phyloP scores from a whole-genome alignment of 2,888 invertebrate genomes.

The Meandrusa payeni region DNA sequence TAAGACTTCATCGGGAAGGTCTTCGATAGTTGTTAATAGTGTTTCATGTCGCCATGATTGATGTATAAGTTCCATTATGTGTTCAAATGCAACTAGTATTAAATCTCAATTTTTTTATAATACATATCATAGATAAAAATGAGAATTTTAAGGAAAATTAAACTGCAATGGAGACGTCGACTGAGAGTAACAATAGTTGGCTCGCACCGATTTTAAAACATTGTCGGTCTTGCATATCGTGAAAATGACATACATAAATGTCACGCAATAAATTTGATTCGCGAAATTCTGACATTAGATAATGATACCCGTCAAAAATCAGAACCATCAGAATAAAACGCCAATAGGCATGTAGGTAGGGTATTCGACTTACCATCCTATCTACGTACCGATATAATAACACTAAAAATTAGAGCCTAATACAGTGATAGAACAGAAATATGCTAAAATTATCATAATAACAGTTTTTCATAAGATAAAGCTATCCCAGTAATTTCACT shows the following conservation, averaged over 20 bases:
- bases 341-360: too few relatives aligned
- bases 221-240: constrained; percentile 18
- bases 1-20: constrained; percentile 95
- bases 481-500: too few relatives aligned
- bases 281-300: constrained; percentile 19
- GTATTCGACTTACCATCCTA: too few relatives aligned
- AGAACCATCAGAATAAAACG: too few relatives aligned
- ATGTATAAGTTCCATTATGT: constrained; percentile 59
- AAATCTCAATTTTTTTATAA: constrained; percentile 1
- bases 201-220: constrained; percentile 20
- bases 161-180: background rate
- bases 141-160: background rate
- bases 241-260: constrained; percentile 20
- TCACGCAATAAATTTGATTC: constrained; percentile 14
- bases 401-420: too few relatives aligned
- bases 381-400: too few relatives aligned
- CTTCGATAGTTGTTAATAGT: constrained; percentile 73
- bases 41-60: constrained; percentile 52
- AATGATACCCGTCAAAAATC: background rate
- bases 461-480: too few relatives aligned
- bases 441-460: too few relatives aligned
- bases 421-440: too few relatives aligned
- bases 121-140: constrained; percentile 4
- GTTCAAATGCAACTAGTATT: constrained; percentile 6
- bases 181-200: constrained; percentile 9